Percentiles rank a stretch among this genome's conserved stretches.
Evolutionary conservation across 2,797 vertebrate genomes (phyloP).

Genomic region (Arctocebus calabarensis): DNA sequence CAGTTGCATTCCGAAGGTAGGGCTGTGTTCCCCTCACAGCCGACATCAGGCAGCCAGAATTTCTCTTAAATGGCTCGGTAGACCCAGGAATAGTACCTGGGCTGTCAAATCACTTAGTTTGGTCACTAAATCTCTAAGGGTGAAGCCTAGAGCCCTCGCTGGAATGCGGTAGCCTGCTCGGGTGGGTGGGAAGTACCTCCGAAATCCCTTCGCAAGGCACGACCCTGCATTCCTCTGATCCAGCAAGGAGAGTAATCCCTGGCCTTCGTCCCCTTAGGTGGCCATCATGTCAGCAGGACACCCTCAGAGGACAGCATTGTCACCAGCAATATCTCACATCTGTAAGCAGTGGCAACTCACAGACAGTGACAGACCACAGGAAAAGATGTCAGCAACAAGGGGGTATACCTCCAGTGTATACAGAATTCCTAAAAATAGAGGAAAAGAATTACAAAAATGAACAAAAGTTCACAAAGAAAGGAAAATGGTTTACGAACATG

Average conservation of each 20-base stretch:
- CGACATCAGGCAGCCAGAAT: fast-evolving
- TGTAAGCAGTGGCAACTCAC: too few species aligned
- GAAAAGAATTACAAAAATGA: neutral
- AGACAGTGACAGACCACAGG: neutral
- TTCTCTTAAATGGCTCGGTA: neutral
- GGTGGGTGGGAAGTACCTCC: neutral
- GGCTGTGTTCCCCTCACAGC: neutral
- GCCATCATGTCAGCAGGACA: fast-evolving
- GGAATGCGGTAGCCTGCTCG: neutral
- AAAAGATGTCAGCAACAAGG: neutral
- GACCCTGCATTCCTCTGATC: fast-evolving
- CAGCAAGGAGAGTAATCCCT: fast-evolving
- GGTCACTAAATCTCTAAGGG: too few species aligned
- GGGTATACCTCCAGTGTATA: neutral
- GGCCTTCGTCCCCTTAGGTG: fast-evolving
- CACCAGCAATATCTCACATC: neutral
- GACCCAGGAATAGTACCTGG: too few species aligned
- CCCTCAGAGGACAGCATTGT: neutral
- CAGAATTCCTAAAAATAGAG: neutral
- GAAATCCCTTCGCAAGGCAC: neutral
- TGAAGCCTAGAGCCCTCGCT: neutral
- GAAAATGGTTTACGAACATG: neutral
- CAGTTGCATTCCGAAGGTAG: neutral
- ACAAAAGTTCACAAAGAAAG: neutral
- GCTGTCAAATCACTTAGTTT: too few species aligned